Conservation (phyloP, 2,888 invertebrate species). For the Caenorhabditis zanzibari region DNA sequence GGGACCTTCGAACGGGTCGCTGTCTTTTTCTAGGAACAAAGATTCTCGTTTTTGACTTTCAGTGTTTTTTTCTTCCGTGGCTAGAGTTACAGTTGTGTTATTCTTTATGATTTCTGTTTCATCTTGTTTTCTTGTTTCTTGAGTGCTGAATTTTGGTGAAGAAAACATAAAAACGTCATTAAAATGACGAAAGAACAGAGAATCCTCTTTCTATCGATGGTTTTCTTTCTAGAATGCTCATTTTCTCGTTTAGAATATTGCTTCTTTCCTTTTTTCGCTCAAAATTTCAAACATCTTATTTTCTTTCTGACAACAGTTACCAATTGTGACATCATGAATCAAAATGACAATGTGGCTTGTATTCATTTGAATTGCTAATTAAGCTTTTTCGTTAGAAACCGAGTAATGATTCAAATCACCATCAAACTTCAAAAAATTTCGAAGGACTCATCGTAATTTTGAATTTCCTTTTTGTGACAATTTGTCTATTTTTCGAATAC, state of each 20-base stretch:
- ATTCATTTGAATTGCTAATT: constrained; percentile 25
- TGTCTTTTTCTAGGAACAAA: constrained; percentile 3
- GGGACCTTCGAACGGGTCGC: too few relatives aligned
- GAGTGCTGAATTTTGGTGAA: neutral
- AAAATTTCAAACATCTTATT: too few relatives aligned
- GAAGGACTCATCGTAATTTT: neutral
- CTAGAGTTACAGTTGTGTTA: too few relatives aligned
- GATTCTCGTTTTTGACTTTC: neutral
- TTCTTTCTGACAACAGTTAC: too few relatives aligned
- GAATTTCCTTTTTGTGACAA: neutral
- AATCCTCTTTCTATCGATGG: too few relatives aligned
- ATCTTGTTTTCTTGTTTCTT: neutral
- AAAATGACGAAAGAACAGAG: constrained; percentile 17
- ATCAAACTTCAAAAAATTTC: neutral
- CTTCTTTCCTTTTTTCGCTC: too few relatives aligned
- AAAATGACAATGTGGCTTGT: constrained; percentile 32
- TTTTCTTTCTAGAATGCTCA: too few relatives aligned
- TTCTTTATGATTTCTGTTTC: constrained; percentile 3
- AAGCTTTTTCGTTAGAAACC: neutral
- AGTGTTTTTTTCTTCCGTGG: neutral
- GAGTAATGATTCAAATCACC: neutral
- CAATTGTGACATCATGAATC: too few relatives aligned
- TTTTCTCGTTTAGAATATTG: too few relatives aligned
- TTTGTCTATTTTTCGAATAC: neutral
- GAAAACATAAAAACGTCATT: constrained; percentile 14